Percentiles rank a stretch among this genome's conserved stretches.
These are phyloP conservation scores for Cotesia glomerata DNA, from an alignment of 1,140 invertebrate genomes.

Conservation along the genomic window DNA sequence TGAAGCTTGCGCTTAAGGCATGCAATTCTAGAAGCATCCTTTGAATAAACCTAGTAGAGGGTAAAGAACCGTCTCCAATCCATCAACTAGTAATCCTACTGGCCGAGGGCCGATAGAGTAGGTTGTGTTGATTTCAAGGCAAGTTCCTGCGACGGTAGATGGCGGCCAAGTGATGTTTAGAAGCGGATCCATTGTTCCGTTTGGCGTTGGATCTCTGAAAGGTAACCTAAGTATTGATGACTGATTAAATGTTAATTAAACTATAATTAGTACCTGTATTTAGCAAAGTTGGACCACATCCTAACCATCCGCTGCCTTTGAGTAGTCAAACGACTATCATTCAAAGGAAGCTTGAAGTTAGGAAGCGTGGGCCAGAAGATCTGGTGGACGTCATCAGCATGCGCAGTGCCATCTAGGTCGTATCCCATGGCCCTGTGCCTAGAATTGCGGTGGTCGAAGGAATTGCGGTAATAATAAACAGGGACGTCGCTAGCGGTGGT, in stretches of 20 bases:
- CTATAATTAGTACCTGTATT: background rate
- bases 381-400: background rate
- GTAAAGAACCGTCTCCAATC: background rate
- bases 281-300: constrained; percentile 9
- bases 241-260: too few species aligned
- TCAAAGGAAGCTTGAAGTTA: background rate
- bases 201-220: background rate
- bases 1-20: too few species aligned
- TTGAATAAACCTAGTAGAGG: background rate
- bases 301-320: background rate
- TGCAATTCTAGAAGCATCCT: too few species aligned
- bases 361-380: background rate
- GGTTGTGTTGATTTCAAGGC: background rate
- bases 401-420: background rate
- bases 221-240: too few species aligned
- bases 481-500: constrained; percentile 32
- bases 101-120: background rate
- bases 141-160: background rate
- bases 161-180: constrained; percentile 9
- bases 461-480: background rate
- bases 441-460: background rate
- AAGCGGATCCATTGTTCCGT: background rate
- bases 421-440: background rate
- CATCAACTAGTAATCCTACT: background rate
- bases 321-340: background rate